phyloP scores from a whole-genome alignment of 2,113 vertebrate species.

The Butorides virescens region DNA sequence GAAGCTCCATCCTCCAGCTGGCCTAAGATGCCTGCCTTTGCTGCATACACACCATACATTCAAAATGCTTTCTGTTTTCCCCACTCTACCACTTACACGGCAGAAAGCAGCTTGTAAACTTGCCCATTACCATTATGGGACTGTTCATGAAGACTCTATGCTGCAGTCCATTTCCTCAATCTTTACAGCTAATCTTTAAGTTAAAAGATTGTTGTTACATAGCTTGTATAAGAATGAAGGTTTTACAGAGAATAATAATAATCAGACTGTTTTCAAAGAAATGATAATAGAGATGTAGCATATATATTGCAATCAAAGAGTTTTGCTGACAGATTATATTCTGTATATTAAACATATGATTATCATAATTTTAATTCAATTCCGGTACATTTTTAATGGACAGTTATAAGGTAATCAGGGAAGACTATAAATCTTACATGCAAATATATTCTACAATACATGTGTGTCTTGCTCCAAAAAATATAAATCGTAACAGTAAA shows the following conservation, averaged over 20 bases:
- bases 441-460: slow-evolving; percentile 13
- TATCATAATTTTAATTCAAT: slow-evolving; percentile 58
- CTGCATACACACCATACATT: background rate
- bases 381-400: slow-evolving; percentile 58
- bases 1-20: background rate
- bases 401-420: slow-evolving; percentile 46
- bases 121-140: background rate
- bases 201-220: background rate
- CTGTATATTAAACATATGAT: slow-evolving; percentile 48
- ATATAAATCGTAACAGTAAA: background rate
- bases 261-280: background rate
- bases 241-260: background rate
- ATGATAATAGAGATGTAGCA: background rate
- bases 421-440: slow-evolving; percentile 14
- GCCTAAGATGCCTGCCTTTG: background rate
- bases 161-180: background rate
- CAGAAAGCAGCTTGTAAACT: background rate
- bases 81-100: background rate
- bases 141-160: background rate
- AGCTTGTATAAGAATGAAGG: background rate
- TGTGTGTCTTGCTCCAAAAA: slow-evolving; percentile 1
- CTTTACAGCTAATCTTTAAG: background rate
- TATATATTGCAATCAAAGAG: background rate
- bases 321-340: slow-evolving; percentile 11
- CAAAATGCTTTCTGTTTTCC: background rate